Evolutionary conservation across 2,797 vertebrate species (phyloP), one percentile per base, ranked within the genome.

Genomic region (Pseudopleuronectes americanus): DNA sequence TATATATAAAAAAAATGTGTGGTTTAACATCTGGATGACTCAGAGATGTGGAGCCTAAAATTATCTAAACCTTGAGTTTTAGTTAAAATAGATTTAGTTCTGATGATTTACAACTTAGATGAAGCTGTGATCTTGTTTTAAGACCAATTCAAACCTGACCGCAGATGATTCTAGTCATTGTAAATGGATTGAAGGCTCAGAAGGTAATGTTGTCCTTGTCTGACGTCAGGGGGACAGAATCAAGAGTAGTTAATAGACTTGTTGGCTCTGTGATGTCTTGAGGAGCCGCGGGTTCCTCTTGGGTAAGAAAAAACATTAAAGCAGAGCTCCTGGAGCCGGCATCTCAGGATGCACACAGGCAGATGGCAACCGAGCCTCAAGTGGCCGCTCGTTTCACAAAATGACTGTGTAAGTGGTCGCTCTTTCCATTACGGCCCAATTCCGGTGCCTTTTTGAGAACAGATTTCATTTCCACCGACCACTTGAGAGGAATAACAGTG

Each of bases 391-490:
- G 28, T 38, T 43, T 66, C 61, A 28, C 31, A 57, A 65, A 77
- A 79, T 28, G 41, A 60, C 56, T 13, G 0, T 3, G 9, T 24
- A 57, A 77, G 65, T 74, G 16, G 73, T 8, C 9, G 9, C 26
- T 55, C 43, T 79, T 72, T 79, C 65, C 67, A 77, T 75, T 64
- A 68, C 58, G 26, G 41, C 59, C 56, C 48, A 13, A 79, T 75
- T 53, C 79, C 28, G 57, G 28, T 14, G n/a, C 52, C 23, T 74
- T 64, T 67, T 48, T 41, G 38, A 64, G 67, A 67, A 19, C 4
- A 21, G 8, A 64, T 77, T 81, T 80, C 48, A 86, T 84, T 86
- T 84, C 71, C 79, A 47, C 8, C 3, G 1, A n/a, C 70, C 71
- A 71, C 87, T 89, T 76, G 12, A 76, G 45, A 64, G n/a, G 23